These are phyloP conservation scores for Protonemura montana DNA, from an alignment of 2,888 invertebrate genomes.

Conservation along the genomic window DNA sequence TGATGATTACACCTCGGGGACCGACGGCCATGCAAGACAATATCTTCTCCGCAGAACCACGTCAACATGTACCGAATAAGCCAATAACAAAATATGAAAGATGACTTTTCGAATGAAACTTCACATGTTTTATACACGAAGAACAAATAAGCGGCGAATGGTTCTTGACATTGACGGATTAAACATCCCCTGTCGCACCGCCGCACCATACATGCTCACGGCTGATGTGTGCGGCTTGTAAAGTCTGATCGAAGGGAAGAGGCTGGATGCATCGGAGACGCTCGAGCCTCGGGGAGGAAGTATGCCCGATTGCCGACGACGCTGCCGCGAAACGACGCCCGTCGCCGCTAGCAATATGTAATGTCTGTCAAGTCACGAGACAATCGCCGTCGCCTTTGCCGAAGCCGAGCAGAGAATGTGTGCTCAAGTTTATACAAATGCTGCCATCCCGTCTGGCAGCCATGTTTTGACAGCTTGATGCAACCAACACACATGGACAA, in stretches of 20 bases:
- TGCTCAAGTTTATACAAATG: neutral
- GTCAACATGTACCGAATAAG: slow-evolving; percentile 7
- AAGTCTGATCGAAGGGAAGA: neutral
- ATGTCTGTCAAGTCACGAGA: neutral
- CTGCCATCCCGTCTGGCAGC: neutral
- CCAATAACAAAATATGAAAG: slow-evolving; percentile 42
- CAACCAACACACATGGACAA: neutral
- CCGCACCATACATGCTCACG: neutral
- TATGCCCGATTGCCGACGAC: slow-evolving; percentile 13
- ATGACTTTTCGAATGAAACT: slow-evolving; percentile 43
- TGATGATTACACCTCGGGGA: slow-evolving; percentile 12
- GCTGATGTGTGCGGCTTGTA: neutral
- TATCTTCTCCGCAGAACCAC: neutral
- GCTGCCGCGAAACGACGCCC: slow-evolving; percentile 9
- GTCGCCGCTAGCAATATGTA: slow-evolving; percentile 2
- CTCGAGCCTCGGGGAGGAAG: neutral
- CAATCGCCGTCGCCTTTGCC: neutral
- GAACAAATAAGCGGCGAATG: slow-evolving; percentile 1
- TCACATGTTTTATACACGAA: neutral
- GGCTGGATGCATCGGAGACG: neutral
- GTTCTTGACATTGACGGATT: slow-evolving; percentile 31
- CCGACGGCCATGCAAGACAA: neutral
- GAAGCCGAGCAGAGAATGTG: neutral
- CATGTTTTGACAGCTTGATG: slow-evolving; percentile 7
- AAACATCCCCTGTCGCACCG: neutral